These are phyloP conservation scores for Cryptus viduatorius DNA, from an alignment of 2,888 invertebrate species.

Conservation along the genomic window DNA sequence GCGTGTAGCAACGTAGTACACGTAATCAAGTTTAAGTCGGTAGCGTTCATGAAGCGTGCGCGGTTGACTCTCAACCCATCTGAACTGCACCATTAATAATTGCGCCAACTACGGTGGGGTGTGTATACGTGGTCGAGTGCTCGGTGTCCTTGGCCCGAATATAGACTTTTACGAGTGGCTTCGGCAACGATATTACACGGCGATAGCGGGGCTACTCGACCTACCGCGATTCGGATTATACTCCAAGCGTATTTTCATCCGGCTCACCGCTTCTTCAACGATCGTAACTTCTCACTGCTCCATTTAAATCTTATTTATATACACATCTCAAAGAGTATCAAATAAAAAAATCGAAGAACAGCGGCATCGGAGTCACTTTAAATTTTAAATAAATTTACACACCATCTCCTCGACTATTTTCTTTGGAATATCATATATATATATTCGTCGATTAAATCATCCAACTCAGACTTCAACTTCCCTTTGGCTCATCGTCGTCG, in stretches of 20 bases:
- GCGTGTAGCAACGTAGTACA: constrained; percentile 28
- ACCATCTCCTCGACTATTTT: not conserved
- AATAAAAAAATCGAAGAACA: not conserved
- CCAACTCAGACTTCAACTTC: constrained; percentile 15
- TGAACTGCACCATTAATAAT: constrained; percentile 76
- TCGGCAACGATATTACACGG: constrained; percentile 32
- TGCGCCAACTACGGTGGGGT: constrained; percentile 64
- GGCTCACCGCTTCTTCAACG: constrained; percentile 22
- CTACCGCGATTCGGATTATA: constrained; percentile 40
- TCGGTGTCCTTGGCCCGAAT: constrained; percentile 76
- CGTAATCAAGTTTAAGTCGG: constrained; percentile 52
- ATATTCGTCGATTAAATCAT: not conserved
- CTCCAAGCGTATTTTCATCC: constrained; percentile 23
- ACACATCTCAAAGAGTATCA: not conserved
- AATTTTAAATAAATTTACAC: constrained; percentile 1
- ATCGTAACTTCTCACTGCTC: not conserved
- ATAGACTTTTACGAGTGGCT: constrained; percentile 66
- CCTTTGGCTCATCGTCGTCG: not conserved
- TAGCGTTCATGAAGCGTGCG: constrained; percentile 58
- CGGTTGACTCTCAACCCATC: constrained; percentile 67
- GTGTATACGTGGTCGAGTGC: constrained; percentile 68
- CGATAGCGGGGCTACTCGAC: constrained; percentile 38
- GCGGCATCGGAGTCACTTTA: not conserved
- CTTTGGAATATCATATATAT: constrained; percentile 1
- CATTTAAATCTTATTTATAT: constrained; percentile 28